Conservation (phyloP, 2,113 vertebrate genomes). For the Saimiri boliviensis region DNA sequence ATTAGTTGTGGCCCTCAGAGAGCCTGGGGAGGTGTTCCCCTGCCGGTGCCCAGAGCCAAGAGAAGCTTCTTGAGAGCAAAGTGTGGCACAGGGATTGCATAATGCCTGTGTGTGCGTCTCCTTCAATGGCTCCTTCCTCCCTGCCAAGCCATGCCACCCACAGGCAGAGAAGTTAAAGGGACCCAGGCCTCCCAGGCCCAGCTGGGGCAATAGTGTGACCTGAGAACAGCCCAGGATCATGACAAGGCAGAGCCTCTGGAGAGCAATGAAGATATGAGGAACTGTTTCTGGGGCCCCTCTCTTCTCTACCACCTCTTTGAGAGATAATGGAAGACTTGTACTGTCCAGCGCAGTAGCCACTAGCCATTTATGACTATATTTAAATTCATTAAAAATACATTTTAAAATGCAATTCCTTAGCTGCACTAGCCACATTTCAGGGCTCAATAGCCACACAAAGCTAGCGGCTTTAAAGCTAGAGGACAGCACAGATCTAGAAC, state of each 20-base stretch:
- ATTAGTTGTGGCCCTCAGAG: not conserved
- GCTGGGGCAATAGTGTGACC: not conserved
- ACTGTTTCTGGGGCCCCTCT: rapidly evolving
- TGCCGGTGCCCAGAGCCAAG: not conserved
- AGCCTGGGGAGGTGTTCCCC: not conserved
- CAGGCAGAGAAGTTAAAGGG: not conserved
- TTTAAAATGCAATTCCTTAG: not conserved
- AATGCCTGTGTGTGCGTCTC: not conserved
- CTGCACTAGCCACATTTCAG: not conserved
- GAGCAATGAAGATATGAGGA: not conserved
- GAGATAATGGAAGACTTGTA: rapidly evolving
- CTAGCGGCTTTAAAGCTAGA: not conserved
- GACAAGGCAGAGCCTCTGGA: not conserved
- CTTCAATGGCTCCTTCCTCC: not conserved
- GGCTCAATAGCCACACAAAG: not conserved
- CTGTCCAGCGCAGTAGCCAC: not conserved
- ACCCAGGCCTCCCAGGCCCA: not conserved
- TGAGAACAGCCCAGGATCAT: not conserved
- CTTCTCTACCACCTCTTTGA: not conserved
- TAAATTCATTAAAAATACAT: not conserved
- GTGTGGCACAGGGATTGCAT: not conserved
- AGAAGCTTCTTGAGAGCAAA: not conserved
- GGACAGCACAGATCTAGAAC: rapidly evolving
- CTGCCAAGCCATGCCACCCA: not conserved
- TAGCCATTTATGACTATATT: not conserved